Evolutionary conservation across 2,888 invertebrate species (phyloP), one percentile per base, ranked within the genome.

Genomic region (Phengaris alcon): DNA sequence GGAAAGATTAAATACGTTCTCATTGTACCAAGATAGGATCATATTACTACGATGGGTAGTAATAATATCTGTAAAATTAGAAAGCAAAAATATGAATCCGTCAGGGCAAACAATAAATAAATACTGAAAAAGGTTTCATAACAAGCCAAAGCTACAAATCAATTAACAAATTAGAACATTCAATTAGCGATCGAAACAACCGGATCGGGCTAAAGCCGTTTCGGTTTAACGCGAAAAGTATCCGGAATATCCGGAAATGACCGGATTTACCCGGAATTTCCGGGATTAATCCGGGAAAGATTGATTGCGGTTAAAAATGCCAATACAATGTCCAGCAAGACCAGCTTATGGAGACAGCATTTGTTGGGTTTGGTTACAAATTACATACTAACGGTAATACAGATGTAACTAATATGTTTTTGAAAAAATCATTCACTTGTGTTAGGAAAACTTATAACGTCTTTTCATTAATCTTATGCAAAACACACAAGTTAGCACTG

Each of bases 201-300:
- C 48, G 52, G 69, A 35, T 70, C 59, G 68, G 75, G 74, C 70
- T 69, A 74, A 74, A 74, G 75, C 73, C 72, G 74, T 77, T 70
- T 75, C 64, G 76, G 72, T 72, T 72, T 72, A 72, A 72, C 72
- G 52, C 75, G 73, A 64, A 75, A 75, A 76, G 76, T 73, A 73
- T 68, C 76, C 75, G 76, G 12, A 77, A 75, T 13, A 64, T 44
- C 64, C 64, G 64, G 44, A 44, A 64, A 64, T 64, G 64, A 64
- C 64, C 64, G 64, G 64, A 44, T 64, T 64, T 64, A 64, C 35
- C 13, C 12, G 35, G 59, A 35, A 77, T 77, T 54, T 80, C 81
- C 73, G 77, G 79, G 79, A 77, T 84, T 82, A 83, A 81, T 83
- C 82, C 77, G 78, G 77, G 78, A 77, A 77, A 78, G 79, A 74